Base-by-base conservation (phyloP, 2,113 vertebrate genomes). In the Corythoichthys intestinalis region DNA sequence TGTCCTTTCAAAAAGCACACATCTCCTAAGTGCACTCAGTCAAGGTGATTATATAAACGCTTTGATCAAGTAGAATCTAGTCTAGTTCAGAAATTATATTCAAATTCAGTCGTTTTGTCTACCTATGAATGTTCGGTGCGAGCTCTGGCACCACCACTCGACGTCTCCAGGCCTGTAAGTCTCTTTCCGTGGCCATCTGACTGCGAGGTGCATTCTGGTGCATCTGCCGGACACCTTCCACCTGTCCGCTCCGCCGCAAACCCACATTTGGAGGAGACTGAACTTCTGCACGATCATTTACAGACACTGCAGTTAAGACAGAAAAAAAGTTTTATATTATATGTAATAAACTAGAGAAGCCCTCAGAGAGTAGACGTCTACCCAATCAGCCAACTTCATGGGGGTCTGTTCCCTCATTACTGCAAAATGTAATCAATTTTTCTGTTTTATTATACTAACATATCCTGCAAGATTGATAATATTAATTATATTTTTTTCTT, bases 141-240 rank as follows among this genome's bases (percentile, higher is more conserved):
- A 98, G 90, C 78, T 97, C 96, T 34, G 97, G 97, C 10, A 99
- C 96, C 80, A 98, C 95, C 34, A 98, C 95, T 80, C 97, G 92
- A 54, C 93, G 91, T 12, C 93, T 94, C 96, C 97, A 98, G 41
- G 95, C 96, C 88, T 97, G 95, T 48, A 98, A 90, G 82, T 98
- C 96, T 54, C 96, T 86, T 76, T 99, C 95, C 0, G 95, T 98
- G 48, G 96, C 96, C 72, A 98, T 98, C 74, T 98, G 96, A 86
- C 96, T 98, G 15, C 94, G 94, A 0, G 96, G 96, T 2, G 96
- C 94, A 4, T 97, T 98, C 73, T 96, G 96, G 82, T 98, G 96
- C 96, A 97, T 96, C 77, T 98, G 97, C 15, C 96, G 92, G 35
- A 98, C 96, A 0, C 97, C 96, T 85, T 99, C 96, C 73, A 97